These are phyloP conservation scores for Auanema freiburgensis DNA, from an alignment of 2,888 invertebrate species.

Conservation along the genomic window DNA sequence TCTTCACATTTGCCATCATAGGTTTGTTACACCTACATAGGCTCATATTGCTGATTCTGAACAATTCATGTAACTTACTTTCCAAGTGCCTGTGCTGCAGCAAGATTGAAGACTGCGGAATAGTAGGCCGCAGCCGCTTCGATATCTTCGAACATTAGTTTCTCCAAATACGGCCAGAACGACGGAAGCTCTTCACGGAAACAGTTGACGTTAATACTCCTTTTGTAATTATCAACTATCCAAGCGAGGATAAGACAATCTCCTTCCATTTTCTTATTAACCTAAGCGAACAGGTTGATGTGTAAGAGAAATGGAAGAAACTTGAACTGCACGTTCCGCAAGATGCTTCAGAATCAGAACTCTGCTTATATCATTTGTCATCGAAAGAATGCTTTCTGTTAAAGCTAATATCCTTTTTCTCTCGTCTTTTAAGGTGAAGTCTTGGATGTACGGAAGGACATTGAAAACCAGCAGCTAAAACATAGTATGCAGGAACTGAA, in stretches of 20 bases:
- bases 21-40: neutral
- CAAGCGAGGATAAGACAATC: slow-evolving; percentile 14
- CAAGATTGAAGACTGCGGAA: slow-evolving; percentile 9
- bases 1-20: slow-evolving; percentile 3
- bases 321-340: slow-evolving; percentile 5
- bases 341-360: slow-evolving; percentile 14
- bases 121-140: slow-evolving; percentile 9
- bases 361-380: neutral
- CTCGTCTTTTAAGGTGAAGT: neutral
- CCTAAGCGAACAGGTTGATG: slow-evolving; percentile 1
- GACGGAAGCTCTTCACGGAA: slow-evolving; percentile 13
- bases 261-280: slow-evolving; percentile 1
- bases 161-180: slow-evolving; percentile 6
- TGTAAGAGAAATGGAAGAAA: neutral
- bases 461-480: slow-evolving; percentile 14
- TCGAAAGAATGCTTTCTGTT: neutral
- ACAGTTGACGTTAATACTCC: neutral
- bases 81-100: neutral
- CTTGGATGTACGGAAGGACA: slow-evolving; percentile 17
- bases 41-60: neutral
- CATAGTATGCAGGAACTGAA: too few relatives aligned
- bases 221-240: slow-evolving; percentile 14
- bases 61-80: slow-evolving; percentile 6
- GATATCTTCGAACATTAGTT: slow-evolving; percentile 12
- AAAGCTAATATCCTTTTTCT: neutral